These are phyloP conservation scores for Melieria picta DNA, from an alignment of 2,888 invertebrate species.

Conservation along the genomic window DNA sequence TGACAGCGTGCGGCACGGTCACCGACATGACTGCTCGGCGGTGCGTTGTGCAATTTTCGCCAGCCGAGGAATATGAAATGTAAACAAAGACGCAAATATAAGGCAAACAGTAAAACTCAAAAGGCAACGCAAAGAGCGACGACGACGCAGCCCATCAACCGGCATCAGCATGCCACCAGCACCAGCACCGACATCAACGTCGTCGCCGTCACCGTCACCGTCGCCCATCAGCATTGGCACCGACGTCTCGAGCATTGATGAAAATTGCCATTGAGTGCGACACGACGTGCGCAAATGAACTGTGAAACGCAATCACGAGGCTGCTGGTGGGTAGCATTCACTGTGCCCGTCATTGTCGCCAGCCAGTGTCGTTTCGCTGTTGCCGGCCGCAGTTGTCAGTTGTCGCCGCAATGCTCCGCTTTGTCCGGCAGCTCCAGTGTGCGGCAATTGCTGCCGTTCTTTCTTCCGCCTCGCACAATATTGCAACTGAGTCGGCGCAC, in stretches of 20 bases:
- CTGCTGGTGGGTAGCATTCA: not conserved
- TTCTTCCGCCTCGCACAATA: not conserved
- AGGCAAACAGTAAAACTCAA: constrained; percentile 14
- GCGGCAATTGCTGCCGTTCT: not conserved
- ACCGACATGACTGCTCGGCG: constrained; percentile 3
- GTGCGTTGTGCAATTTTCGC: not conserved
- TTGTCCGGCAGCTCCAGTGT: no score
- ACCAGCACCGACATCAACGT: not conserved
- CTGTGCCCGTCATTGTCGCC: not conserved
- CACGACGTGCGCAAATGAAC: constrained; percentile 25
- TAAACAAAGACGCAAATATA: constrained; percentile 22
- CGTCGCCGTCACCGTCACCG: not conserved
- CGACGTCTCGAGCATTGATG: constrained; percentile 5
- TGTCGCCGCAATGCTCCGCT: no score
- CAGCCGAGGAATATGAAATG: constrained; percentile 11
- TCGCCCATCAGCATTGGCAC: constrained; percentile 6
- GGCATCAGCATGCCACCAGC: not conserved
- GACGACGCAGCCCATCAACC: not conserved
- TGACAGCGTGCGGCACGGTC: not conserved
- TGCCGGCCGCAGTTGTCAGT: constrained; percentile 16
- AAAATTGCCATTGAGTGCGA: constrained; percentile 27
- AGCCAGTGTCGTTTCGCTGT: constrained; percentile 5
- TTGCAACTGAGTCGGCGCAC: not conserved
- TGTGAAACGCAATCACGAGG: constrained; percentile 30
- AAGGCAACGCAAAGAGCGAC: not conserved